phyloP scores from a whole-genome alignment of 2,888 invertebrate species.

The Cephus pygmeus region DNA sequence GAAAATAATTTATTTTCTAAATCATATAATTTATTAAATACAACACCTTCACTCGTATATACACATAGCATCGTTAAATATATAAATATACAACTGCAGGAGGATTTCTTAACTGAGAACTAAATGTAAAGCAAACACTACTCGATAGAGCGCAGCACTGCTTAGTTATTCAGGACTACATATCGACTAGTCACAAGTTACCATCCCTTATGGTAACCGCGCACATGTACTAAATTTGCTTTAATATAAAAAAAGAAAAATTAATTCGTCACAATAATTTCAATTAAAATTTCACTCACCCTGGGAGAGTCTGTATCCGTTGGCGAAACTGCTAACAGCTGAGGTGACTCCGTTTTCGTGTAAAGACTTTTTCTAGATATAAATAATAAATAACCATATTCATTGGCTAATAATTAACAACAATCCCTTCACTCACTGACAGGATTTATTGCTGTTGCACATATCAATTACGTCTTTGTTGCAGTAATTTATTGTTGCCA shows the following conservation, averaged over 20 bases:
- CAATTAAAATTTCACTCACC: constrained; percentile 26
- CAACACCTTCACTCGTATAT: background rate
- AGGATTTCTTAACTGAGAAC: background rate
- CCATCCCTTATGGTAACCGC: background rate
- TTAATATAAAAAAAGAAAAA: background rate
- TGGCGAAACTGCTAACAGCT: constrained; percentile 22
- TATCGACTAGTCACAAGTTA: background rate
- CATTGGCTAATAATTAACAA: background rate
- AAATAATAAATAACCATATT: background rate
- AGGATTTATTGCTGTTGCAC: constrained; percentile 30
- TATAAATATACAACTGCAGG: background rate
- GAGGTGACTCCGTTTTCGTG: constrained; percentile 38
- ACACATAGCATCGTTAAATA: background rate
- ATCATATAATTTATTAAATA: background rate
- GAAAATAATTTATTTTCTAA: background rate
- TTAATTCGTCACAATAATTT: background rate
- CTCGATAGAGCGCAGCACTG: background rate
- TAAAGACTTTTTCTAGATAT: constrained; percentile 33
- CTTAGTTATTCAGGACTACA: background rate
- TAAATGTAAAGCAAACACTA: background rate
- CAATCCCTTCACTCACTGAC: constrained; percentile 26
- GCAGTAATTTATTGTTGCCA: constrained; percentile 50
- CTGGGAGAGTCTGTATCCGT: constrained; percentile 33
- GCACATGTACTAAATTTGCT: background rate
- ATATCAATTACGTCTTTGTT: constrained; percentile 39